Evolutionary conservation across 2,797 vertebrate species (phyloP).

Genomic region (Chloroceryle amazona): DNA sequence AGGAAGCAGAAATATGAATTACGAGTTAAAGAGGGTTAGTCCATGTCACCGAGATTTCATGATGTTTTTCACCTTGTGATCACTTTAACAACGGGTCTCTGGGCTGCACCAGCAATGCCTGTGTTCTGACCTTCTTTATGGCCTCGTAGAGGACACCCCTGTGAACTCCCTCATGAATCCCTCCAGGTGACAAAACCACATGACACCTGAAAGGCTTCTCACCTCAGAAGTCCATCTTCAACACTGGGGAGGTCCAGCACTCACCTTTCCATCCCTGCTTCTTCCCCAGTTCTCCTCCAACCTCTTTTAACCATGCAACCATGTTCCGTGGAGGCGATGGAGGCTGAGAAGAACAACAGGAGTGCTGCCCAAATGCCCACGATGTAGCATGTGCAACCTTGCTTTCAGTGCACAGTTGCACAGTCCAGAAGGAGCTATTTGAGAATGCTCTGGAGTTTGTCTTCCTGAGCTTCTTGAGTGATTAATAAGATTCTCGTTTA

Average conservation of each 20-base stretch:
- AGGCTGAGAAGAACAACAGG: neutral
- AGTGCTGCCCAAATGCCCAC: neutral
- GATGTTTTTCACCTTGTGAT: neutral
- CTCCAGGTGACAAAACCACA: neutral
- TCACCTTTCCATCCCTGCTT: neutral
- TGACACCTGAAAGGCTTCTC: neutral
- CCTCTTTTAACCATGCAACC: neutral
- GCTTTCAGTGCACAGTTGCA: neutral
- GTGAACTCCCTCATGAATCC: neutral
- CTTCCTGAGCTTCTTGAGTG: neutral
- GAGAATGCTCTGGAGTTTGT: neutral
- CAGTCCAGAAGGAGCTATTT: neutral
- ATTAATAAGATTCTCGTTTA: neutral
- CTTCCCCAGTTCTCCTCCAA: neutral
- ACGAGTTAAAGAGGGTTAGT: neutral
- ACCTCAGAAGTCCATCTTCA: neutral
- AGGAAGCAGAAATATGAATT: neutral
- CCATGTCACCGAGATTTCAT: neutral
- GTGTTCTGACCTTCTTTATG: neutral
- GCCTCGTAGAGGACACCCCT: neutral
- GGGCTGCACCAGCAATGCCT: neutral
- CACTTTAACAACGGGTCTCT: neutral
- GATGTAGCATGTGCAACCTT: neutral
- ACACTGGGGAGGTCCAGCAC: neutral
- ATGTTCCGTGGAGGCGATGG: neutral